A percentile compares a stretch with the other conserved stretches of the same genome.
phyloP scores from a whole-genome alignment of 2,797 vertebrate species.

The Petrocephalus sullivani region DNA sequence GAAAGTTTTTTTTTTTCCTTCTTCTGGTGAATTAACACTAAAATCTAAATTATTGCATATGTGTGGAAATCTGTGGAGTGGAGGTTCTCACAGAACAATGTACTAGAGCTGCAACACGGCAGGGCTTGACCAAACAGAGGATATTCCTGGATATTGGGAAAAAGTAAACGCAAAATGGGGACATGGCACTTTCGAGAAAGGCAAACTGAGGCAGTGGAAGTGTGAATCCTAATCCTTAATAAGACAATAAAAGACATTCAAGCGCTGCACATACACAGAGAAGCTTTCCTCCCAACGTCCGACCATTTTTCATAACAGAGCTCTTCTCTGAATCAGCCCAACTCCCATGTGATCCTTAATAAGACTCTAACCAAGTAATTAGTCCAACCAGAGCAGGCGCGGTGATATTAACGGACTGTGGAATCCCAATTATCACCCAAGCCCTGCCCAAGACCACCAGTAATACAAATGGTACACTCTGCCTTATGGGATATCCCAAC shows the following conservation, averaged over 20 bases:
- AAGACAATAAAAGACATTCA: not conserved
- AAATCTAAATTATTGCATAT: not conserved
- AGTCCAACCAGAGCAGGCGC: not conserved
- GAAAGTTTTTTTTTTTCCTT: not conserved
- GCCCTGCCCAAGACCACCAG: not conserved
- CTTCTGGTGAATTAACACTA: not conserved
- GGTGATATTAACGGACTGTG: not conserved
- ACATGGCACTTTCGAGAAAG: not conserved
- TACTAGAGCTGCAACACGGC: not conserved
- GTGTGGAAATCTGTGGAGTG: not conserved
- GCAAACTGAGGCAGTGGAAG: not conserved
- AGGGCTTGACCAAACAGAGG: not conserved
- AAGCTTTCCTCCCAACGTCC: not conserved
- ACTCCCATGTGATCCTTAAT: not conserved
- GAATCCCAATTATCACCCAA: not conserved
- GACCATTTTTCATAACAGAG: not conserved
- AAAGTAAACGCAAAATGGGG: not conserved
- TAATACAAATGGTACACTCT: not conserved
- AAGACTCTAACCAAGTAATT: not conserved
- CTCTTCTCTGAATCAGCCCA: not conserved
- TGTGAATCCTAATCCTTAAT: not conserved
- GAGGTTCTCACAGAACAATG: not conserved
- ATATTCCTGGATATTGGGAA: not conserved
- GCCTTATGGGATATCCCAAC: not conserved
- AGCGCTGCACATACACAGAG: not conserved